Percentiles rank a stretch among this genome's conserved stretches.
These are phyloP conservation scores for Pachyrhynchus sulphureomaculatus DNA, from an alignment of 1,140 invertebrate species.

Conservation along the genomic window DNA sequence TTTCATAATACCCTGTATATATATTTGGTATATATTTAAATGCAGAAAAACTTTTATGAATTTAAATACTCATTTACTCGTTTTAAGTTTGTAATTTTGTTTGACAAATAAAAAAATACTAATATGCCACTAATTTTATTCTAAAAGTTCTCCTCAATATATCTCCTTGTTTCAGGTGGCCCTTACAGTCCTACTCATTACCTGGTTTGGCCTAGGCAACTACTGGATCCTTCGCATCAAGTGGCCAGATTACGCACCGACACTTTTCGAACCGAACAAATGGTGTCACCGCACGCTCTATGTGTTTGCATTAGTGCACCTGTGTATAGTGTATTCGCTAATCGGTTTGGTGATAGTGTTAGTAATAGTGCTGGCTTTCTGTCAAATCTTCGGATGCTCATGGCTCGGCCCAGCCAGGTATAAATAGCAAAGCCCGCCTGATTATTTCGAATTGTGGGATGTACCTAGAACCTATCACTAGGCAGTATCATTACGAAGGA, in stretches of 20 bases:
- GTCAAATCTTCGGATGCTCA: conserved; percentile 67
- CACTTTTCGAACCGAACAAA: conserved; percentile 67
- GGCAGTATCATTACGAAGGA: neutral
- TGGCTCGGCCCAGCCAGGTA: conserved; percentile 62
- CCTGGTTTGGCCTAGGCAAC: conserved; percentile 76
- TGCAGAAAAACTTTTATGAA: too few species aligned
- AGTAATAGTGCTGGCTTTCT: conserved; percentile 60
- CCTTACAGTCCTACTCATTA: conserved; percentile 68
- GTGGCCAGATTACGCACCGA: conserved; percentile 69
- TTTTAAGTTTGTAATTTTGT: too few species aligned
- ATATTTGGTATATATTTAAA: too few species aligned
- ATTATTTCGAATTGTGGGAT: conserved; percentile 55
- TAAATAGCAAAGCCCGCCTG: conserved; percentile 57
- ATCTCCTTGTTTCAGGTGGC: conserved; percentile 48
- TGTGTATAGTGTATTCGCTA: conserved; percentile 67
- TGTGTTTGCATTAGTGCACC: conserved; percentile 73
- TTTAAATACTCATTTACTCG: too few species aligned
- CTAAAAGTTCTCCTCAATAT: too few species aligned
- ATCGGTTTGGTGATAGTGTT: conserved; percentile 60
- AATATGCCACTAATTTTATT: too few species aligned
- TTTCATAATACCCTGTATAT: too few species aligned
- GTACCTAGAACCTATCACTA: conserved; percentile 42
- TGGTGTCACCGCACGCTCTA: conserved; percentile 80
- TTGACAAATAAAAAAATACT: too few species aligned
- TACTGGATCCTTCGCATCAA: conserved; percentile 78